Percentiles rank a stretch among this genome's conserved stretches.
Evolutionary conservation across 2,113 vertebrate species (phyloP).

Genomic region (Neolamprologus tretocephalus): DNA sequence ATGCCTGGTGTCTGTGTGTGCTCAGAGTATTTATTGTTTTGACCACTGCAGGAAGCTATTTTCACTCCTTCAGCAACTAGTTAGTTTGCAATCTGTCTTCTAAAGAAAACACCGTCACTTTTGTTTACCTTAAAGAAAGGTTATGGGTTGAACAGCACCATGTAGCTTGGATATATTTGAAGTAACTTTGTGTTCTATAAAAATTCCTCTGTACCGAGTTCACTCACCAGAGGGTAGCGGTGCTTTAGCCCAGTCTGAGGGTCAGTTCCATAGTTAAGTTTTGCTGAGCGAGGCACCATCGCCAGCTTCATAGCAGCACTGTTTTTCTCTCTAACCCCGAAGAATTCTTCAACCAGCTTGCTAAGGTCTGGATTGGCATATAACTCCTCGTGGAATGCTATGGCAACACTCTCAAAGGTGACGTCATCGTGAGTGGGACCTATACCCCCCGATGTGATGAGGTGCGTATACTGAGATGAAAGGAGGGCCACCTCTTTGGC

Average conservation of each 20-base stretch:
- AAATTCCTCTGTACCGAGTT: not conserved
- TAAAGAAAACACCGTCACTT: not conserved
- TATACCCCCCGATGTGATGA: slow-evolving; percentile 88
- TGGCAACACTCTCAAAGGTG: slow-evolving; percentile 87
- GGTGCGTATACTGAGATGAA: slow-evolving; percentile 76
- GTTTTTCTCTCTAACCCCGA: slow-evolving; percentile 44
- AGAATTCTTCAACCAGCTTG: slow-evolving; percentile 71
- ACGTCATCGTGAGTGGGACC: slow-evolving; percentile 95
- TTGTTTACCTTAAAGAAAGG: not conserved
- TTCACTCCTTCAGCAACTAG: not conserved
- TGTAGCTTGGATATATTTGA: not conserved
- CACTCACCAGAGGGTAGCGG: slow-evolving; percentile 79
- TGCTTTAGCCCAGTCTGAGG: slow-evolving; percentile 66
- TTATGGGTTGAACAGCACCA: not conserved
- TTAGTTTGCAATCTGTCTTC: not conserved
- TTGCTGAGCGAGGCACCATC: slow-evolving; percentile 77
- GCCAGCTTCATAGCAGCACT: slow-evolving; percentile 83
- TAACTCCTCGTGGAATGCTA: slow-evolving; percentile 80
- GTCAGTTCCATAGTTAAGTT: slow-evolving; percentile 83
- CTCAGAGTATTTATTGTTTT: not conserved
- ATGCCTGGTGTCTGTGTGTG: not conserved
- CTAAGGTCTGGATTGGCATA: slow-evolving; percentile 79
- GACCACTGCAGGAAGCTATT: not conserved
- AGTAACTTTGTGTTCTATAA: not conserved
- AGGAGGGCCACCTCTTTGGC: slow-evolving; percentile 80